Conservation (phyloP, 2,888 invertebrate species). For the Mesorhabditis sp. region DNA sequence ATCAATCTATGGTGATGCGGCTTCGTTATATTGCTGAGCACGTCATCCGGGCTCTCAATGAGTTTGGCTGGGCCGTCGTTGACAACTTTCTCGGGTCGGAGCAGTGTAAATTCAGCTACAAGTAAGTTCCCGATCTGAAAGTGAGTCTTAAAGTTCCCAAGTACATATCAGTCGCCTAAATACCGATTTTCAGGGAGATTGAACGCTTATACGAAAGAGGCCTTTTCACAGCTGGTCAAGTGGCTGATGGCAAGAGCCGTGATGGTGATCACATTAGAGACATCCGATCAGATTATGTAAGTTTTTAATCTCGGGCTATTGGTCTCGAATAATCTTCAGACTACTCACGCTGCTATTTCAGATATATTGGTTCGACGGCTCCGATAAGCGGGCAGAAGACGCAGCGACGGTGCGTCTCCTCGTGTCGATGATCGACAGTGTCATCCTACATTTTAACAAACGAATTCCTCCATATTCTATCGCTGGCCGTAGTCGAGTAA, state of each 20-base stretch:
- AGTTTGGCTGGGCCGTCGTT: slow-evolving; percentile 55
- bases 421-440: slow-evolving; percentile 53
- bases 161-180: background rate
- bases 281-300: slow-evolving; percentile 49
- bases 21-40: slow-evolving; percentile 50
- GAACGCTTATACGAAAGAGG: slow-evolving; percentile 44
- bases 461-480: slow-evolving; percentile 45
- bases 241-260: slow-evolving; percentile 41
- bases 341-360: slow-evolving; percentile 17
- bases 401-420: slow-evolving; percentile 46
- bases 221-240: slow-evolving; percentile 46
- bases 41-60: slow-evolving; percentile 47
- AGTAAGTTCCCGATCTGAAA: slow-evolving; percentile 22
- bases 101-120: slow-evolving; percentile 39
- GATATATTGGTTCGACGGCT: slow-evolving; percentile 55
- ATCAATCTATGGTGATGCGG: slow-evolving; percentile 42
- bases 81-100: slow-evolving; percentile 53
- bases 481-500: slow-evolving; percentile 45
- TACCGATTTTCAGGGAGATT: slow-evolving; percentile 40
- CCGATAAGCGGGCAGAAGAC: slow-evolving; percentile 36
- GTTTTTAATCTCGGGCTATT: background rate
- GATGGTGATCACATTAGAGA: slow-evolving; percentile 44
- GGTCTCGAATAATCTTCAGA: background rate
- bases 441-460: slow-evolving; percentile 43
- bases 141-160: background rate